Percentiles rank a stretch among this genome's conserved stretches.
Conservation (phyloP, 2,888 invertebrate genomes). For the Ophion slaviceki region DNA sequence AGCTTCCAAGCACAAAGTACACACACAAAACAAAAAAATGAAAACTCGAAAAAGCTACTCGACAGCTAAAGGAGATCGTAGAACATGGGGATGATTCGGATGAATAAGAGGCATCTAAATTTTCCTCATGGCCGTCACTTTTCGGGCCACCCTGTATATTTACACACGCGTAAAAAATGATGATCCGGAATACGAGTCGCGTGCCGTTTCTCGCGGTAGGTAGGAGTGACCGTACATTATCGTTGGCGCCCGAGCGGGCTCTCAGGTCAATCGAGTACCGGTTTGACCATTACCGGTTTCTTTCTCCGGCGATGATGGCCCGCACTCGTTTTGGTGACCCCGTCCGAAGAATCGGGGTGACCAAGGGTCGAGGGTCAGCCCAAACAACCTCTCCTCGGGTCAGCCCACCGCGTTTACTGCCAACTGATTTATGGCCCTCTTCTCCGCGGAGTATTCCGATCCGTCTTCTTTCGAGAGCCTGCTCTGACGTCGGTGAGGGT, state of each 20-base stretch:
- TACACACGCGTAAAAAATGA: conserved; percentile 72
- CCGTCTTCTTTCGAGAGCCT: conserved; percentile 24
- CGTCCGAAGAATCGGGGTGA: conserved; percentile 68
- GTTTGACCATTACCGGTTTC: conserved; percentile 79
- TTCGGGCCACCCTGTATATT: not conserved
- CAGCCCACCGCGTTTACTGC: conserved; percentile 78
- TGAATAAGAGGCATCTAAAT: not conserved
- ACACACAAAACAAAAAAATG: too few species aligned
- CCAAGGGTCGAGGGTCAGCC: conserved; percentile 81
- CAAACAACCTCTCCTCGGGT: conserved; percentile 82
- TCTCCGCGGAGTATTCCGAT: conserved; percentile 28
- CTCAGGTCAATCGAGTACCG: conserved; percentile 77
- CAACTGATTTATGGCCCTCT: conserved; percentile 81
- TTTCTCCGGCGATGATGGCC: conserved; percentile 56
- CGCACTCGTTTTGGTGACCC: conserved; percentile 51
- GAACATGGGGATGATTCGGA: not conserved
- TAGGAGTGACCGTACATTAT: conserved; percentile 82
- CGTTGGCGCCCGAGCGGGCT: conserved; percentile 70
- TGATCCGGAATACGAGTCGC: conserved; percentile 76
- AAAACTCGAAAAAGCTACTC: too few species aligned
- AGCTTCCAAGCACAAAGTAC: too few species aligned
- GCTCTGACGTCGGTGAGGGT: not conserved
- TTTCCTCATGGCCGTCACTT: not conserved
- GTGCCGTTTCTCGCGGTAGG: conserved; percentile 72
- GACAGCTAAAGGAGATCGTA: not conserved